phyloP scores from a whole-genome alignment of 1,140 invertebrate species.

The Laupala kohalensis region DNA sequence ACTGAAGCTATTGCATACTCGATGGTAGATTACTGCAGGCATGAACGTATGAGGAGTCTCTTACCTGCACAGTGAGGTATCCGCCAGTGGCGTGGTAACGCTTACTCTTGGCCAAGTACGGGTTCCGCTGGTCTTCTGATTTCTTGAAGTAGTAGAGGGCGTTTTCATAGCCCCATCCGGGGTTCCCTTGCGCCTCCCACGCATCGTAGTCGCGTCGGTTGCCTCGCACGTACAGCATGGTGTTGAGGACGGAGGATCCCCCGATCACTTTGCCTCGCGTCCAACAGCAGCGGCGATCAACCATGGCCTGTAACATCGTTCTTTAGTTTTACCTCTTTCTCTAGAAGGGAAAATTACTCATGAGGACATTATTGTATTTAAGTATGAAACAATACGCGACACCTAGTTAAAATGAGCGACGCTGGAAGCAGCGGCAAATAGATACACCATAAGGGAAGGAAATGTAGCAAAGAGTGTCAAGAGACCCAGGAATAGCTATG shows the following conservation, averaged over 20 bases:
- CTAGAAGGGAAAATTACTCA: no score
- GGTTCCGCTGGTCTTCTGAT: constrained; percentile 69
- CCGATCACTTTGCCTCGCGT: constrained; percentile 73
- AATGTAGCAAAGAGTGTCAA: no score
- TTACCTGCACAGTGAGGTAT: constrained; percentile 61
- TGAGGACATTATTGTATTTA: no score
- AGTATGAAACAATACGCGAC: no score
- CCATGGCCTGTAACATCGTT: constrained; percentile 55
- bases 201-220: constrained; percentile 80
- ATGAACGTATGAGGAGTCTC: no score
- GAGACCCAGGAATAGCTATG: no score
- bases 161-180: constrained; percentile 79
- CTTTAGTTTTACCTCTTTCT: no score
- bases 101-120: constrained; percentile 56
- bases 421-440: no score
- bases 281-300: constrained; percentile 66
- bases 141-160: constrained; percentile 80
- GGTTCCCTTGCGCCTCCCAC: constrained; percentile 72
- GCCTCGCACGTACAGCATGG: constrained; percentile 86
- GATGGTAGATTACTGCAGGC: no score
- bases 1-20: no score
- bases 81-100: constrained; percentile 61
- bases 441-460: no score
- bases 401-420: no score
- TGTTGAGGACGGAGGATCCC: constrained; percentile 74